Evolutionary conservation across 2,113 vertebrate species (phyloP), one percentile per base, ranked within the genome.

Genomic region (Cebidichthys violaceus): DNA sequence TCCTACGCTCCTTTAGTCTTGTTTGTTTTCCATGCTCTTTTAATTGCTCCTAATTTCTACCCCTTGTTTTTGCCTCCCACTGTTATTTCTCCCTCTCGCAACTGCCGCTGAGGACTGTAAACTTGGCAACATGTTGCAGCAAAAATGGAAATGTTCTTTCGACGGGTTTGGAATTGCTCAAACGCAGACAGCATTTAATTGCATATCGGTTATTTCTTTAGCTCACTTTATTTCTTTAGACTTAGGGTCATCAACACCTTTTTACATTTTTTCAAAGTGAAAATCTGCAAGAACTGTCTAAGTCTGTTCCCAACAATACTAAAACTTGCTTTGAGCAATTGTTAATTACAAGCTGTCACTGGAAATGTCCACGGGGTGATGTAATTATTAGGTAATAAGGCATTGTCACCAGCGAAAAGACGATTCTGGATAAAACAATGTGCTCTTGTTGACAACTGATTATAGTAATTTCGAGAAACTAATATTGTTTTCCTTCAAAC

Each of bases 321-420:
- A 18, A 47, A 75, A 74, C 59, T 67, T 61, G 11, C 17, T 60
- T 72, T 64, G 24, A 37, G 24, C 11, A 64, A n/a, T 47, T 59
- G 78, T 43, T 85, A 87, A 84, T 83, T 89, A 74, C 27, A 66
- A 65, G 70, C 82, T 79, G 82, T 81, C 86, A 85, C 14, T 35
- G 14, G 27, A 10, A 45, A 33, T 37, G 60, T 60, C 66, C 18
- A 35, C 6, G 4, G 20, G 43, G 37, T 72, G 62, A 43, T 61
- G 18, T 24, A 62, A 83, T 78, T 77, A 84, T 74, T 76, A 77
- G 39, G 76, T 76, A 83, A 81, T 85, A 50, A 79, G 66, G 22
- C 59, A 60, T 39, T 88, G 65, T 85, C 84, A 79, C 31, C 50
- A 52, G 31, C 0, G 9, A 43, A 60, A 15, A 45, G 14, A 43